Conservation (phyloP, 2,797 vertebrate genomes). For the Enteromius afrohamiltoni region DNA sequence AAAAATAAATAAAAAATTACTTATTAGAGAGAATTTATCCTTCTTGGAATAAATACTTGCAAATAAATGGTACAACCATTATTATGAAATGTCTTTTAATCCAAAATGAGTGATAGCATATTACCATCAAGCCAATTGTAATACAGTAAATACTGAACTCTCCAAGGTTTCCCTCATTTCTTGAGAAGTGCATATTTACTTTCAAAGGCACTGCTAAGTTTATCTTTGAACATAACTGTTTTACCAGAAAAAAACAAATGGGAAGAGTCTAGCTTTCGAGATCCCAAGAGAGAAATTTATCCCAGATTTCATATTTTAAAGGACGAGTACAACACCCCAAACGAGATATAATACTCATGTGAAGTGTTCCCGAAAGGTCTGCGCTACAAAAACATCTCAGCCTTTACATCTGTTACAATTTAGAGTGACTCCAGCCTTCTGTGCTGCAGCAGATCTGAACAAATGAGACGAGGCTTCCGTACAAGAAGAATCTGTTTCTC, state of each 20-base stretch:
- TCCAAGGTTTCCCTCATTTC: background rate
- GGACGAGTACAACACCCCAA: conserved; percentile 38
- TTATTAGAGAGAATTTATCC: too few species aligned
- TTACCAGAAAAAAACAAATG: conserved; percentile 18
- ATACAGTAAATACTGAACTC: background rate
- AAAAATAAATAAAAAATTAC: too few species aligned
- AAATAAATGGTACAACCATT: background rate
- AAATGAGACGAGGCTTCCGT: conserved; percentile 34
- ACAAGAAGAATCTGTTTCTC: background rate
- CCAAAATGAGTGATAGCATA: background rate
- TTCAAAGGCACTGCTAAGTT: conserved; percentile 28
- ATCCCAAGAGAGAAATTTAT: conserved; percentile 17
- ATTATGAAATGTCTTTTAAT: background rate
- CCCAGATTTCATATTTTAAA: conserved; percentile 35
- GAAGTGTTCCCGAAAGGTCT: conserved; percentile 45
- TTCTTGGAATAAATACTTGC: background rate
- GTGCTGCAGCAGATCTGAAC: conserved; percentile 20
- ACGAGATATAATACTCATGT: conserved; percentile 44
- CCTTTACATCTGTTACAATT: conserved; percentile 41
- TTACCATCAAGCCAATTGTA: background rate
- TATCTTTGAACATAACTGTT: conserved; percentile 16
- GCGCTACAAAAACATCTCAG: conserved; percentile 45
- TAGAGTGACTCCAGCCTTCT: conserved; percentile 11
- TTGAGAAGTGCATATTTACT: conserved; percentile 8
- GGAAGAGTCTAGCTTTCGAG: background rate